A percentile compares a stretch with the other conserved stretches of the same genome.
phyloP scores from a whole-genome alignment of 2,113 vertebrate species.

The Elaphurus davidianus region DNA sequence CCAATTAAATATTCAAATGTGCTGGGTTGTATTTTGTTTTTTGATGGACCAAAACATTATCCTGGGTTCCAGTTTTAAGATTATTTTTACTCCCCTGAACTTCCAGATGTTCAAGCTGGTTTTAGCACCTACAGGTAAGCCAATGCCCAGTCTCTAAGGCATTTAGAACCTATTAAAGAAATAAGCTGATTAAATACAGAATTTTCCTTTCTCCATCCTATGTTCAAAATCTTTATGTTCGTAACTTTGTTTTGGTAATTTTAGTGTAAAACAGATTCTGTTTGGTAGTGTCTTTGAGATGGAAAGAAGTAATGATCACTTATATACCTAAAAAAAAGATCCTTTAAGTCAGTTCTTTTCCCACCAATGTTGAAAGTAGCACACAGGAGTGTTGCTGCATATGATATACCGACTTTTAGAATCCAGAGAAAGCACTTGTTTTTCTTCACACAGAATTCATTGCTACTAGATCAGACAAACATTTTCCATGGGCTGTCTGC shows the following conservation, averaged over 20 bases:
- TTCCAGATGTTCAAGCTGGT: no score
- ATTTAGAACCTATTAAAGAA: not conserved
- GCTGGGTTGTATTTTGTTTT: not conserved
- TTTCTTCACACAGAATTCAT: not conserved
- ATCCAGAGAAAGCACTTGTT: not conserved
- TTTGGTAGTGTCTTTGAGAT: not conserved
- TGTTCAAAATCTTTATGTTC: not conserved
- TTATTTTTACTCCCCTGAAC: not conserved
- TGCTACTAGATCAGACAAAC: not conserved
- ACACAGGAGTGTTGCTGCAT: not conserved
- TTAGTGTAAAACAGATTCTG: not conserved
- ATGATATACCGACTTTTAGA: not conserved
- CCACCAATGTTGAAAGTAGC: not conserved
- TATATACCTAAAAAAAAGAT: not conserved
- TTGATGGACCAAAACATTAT: not conserved
- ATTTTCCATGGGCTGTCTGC: not conserved
- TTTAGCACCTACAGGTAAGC: no score
- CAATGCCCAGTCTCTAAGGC: not conserved
- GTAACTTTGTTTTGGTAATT: not conserved
- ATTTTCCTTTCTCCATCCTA: not conserved
- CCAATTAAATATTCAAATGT: not conserved
- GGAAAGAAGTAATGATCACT: not conserved
- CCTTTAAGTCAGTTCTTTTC: not conserved
- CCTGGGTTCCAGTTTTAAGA: not conserved
- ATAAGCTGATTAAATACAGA: not conserved